Evolutionary conservation across 2,888 invertebrate species (phyloP).

Genomic region (Phorcus lineatus): DNA sequence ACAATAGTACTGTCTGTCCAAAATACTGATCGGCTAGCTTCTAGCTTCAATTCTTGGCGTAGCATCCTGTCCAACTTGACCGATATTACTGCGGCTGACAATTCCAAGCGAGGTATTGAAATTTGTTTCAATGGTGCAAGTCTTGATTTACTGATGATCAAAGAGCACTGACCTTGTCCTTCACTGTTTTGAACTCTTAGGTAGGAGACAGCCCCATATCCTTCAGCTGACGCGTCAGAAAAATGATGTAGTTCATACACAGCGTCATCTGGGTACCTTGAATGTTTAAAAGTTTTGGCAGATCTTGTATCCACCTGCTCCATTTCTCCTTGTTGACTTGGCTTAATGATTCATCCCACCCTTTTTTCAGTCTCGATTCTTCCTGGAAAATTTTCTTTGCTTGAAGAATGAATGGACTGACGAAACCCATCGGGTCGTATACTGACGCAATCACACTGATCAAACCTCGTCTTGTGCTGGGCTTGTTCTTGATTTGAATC

Average conservation of each 20-base stretch:
- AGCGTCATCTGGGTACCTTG: background rate
- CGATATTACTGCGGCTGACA: constrained; percentile 9
- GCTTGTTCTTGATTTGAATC: background rate
- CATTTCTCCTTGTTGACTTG: background rate
- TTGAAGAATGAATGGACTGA: constrained; percentile 12
- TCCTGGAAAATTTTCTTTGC: constrained; percentile 20
- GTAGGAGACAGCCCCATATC: constrained; percentile 12
- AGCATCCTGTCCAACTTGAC: constrained; percentile 21
- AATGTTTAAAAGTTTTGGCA: background rate
- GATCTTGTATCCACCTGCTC: constrained; percentile 5
- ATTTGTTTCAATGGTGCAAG: constrained; percentile 15
- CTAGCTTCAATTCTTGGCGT: background rate
- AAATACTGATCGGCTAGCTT: background rate
- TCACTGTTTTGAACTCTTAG: background rate
- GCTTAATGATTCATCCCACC: background rate
- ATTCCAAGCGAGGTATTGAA: constrained; percentile 11
- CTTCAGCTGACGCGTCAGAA: background rate
- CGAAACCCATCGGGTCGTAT: constrained; percentile 24
- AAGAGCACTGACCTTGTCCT: background rate
- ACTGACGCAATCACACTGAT: background rate
- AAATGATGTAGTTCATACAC: constrained; percentile 14
- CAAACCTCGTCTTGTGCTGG: background rate
- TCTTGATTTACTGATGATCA: background rate
- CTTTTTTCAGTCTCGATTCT: background rate
- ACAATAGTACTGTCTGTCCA: constrained; percentile 30